A percentile compares a stretch with the other conserved stretches of the same genome.
phyloP scores from a whole-genome alignment of 2,113 vertebrate genomes.

The Ophthalmolycus amberensis region DNA sequence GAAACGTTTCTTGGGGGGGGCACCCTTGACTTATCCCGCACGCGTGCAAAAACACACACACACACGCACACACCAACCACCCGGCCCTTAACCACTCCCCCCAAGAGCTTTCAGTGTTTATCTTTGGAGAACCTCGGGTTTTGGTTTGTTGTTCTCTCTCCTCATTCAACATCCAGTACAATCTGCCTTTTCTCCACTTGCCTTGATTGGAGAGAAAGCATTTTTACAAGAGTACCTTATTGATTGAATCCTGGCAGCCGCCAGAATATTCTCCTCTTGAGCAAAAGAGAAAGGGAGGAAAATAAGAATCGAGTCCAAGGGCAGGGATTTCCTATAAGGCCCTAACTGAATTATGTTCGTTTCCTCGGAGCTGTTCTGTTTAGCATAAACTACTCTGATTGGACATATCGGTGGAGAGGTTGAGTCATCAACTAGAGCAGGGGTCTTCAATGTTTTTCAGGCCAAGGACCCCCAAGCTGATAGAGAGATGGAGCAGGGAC shows the following conservation, averaged over 20 bases:
- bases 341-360: slow-evolving; percentile 27
- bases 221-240: slow-evolving; percentile 38
- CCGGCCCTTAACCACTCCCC: slow-evolving; percentile 53
- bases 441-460: no score
- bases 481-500: no score
- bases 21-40: slow-evolving; percentile 34
- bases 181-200: slow-evolving; percentile 71
- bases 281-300: slow-evolving; percentile 24
- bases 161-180: slow-evolving; percentile 69
- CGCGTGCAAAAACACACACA: slow-evolving; percentile 14
- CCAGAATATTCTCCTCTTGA: slow-evolving; percentile 28
- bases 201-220: slow-evolving; percentile 53
- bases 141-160: slow-evolving; percentile 75
- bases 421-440: slow-evolving; percentile 9
- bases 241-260: not conserved
- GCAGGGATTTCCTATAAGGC: slow-evolving; percentile 12
- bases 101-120: slow-evolving; percentile 74
- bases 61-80: slow-evolving; percentile 4
- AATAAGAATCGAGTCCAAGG: not conserved
- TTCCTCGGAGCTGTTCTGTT: slow-evolving; percentile 28
- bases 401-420: slow-evolving; percentile 7
- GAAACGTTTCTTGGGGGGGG: slow-evolving; percentile 70
- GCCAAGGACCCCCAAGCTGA: no score
- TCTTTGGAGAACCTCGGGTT: slow-evolving; percentile 72
- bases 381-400: slow-evolving; percentile 5